Evolutionary conservation across 2,888 invertebrate genomes (phyloP), one percentile per base, ranked within the genome.

Genomic region (Watsonalla cultraria): DNA sequence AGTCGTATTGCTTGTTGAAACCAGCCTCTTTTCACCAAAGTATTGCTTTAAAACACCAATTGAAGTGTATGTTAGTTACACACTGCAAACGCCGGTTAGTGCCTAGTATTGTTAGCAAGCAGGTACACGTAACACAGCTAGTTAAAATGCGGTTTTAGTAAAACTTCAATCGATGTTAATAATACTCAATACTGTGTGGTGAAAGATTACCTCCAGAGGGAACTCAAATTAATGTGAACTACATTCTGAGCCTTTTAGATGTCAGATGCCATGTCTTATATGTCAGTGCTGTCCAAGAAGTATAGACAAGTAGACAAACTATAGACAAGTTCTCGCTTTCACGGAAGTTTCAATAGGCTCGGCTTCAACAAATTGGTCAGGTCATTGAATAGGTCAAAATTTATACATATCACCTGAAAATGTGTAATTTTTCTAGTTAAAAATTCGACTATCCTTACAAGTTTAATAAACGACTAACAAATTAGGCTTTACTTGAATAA

Each of bases 31-130:
- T 42, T 4, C 9, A 37, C 7, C 7, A 37, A 5, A 4, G 7
- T 1, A 8, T 9, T 8, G 9, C 1, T 37, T 37, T 37, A 37
- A 4, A 37, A 8, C 9, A 8, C 42, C 5, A 42, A 42, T 42
- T 42, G 8, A 8, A 42, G 42, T 11, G 37, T 37, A 14, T 57
- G 45, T 76, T 57, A 74, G 64, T 66, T 39, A 51, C 67, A 70
- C 58, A 70, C 64, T 42, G 45, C 64, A 73, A 59, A 62, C 61
- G 65, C 64, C 9, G 45, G 54, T 76, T 64, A 74, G 64, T 63
- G 64, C 60, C 51, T 62, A 71, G 60, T 65, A 9, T 50, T 53
- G 62, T 75, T 68, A 74, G 42, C 53, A 64, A 66, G 68, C 72
- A 9, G 66, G 64, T 51, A 45, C 61, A 66, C 55, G 53, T 47